These are phyloP conservation scores for Platerodrilus igneus DNA, from an alignment of 2,888 invertebrate genomes.

Conservation along the genomic window DNA sequence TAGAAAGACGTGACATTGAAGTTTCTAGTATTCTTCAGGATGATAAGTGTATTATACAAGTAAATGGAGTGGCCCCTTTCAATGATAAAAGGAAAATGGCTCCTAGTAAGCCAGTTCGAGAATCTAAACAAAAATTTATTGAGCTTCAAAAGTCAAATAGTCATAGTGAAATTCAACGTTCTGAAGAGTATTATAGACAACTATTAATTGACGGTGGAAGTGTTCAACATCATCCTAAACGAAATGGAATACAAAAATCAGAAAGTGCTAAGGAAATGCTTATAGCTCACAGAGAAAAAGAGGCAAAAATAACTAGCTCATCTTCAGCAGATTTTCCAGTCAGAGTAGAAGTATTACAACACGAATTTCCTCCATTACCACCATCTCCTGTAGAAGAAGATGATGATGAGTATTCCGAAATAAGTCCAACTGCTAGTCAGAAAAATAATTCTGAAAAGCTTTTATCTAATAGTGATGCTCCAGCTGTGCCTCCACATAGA, in stretches of 20 bases:
- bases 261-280: conserved; percentile 71
- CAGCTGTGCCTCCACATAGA: conserved; percentile 70
- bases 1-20: conserved; percentile 50
- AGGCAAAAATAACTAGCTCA: conserved; percentile 37
- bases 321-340: conserved; percentile 56
- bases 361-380: conserved; percentile 72
- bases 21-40: conserved; percentile 35
- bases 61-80: conserved; percentile 43
- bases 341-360: conserved; percentile 63
- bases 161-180: conserved; percentile 57
- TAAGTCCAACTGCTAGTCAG: conserved; percentile 51
- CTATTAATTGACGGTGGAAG: conserved; percentile 49
- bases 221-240: conserved; percentile 44
- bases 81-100: conserved; percentile 37
- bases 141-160: conserved; percentile 61
- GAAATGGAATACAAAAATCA: conserved; percentile 68
- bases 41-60: conserved; percentile 38
- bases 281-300: conserved; percentile 50
- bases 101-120: conserved; percentile 36
- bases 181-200: conserved; percentile 45
- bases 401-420: conserved; percentile 70
- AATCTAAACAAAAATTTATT: conserved; percentile 49
- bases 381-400: conserved; percentile 81
- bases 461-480: conserved; percentile 55
- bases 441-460: conserved; percentile 55